These are phyloP conservation scores for Neogale vison DNA, from an alignment of 2,113 vertebrate genomes.

Conservation along the genomic window DNA sequence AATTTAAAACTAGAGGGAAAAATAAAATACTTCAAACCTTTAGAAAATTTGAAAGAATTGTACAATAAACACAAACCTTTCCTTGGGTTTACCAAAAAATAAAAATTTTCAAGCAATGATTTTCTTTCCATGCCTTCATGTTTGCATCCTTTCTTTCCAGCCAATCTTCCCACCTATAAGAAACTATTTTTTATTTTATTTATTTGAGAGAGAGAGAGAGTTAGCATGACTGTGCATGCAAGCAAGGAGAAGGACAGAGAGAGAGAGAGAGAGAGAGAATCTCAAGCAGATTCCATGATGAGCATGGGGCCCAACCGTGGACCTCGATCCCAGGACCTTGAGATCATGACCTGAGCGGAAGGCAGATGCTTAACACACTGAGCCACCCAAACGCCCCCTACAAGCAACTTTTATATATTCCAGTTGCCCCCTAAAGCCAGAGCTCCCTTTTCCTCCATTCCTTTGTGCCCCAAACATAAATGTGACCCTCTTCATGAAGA, in stretches of 20 bases:
- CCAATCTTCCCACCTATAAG: neutral
- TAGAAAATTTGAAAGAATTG: neutral
- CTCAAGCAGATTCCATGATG: neutral
- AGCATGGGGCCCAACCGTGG: neutral
- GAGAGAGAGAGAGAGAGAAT: neutral
- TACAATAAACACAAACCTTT: neutral
- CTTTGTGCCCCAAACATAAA: neutral
- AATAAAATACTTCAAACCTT: neutral
- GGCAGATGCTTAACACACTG: neutral
- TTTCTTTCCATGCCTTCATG: neutral
- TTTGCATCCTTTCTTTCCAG: neutral
- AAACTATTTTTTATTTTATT: neutral
- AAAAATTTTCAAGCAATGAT: neutral
- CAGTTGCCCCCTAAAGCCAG: neutral
- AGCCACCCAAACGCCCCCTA: neutral
- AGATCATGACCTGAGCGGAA: neutral
- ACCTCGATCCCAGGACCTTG: neutral
- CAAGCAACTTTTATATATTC: neutral
- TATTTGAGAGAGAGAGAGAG: neutral
- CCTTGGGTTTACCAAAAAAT: neutral
- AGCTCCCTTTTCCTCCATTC: neutral
- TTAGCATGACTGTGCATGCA: fast-evolving
- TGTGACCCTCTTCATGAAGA: neutral
- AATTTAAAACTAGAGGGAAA: neutral
- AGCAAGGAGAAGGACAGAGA: neutral